phyloP scores from a whole-genome alignment of 2,113 vertebrate species.

The Sturnira hondurensis region DNA sequence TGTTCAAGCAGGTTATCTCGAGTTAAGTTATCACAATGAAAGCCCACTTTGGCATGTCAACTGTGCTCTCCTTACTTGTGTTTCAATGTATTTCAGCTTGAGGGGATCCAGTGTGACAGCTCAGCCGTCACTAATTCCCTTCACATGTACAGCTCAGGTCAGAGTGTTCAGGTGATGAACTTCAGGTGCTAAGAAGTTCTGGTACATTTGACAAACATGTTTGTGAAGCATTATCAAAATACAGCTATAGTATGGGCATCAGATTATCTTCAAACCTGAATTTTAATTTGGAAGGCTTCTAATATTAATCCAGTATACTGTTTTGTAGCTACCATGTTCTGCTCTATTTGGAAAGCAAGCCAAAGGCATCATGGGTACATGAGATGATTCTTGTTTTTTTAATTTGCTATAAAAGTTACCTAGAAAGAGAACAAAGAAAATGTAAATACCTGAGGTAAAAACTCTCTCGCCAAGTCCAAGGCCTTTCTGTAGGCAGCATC shows the following conservation, averaged over 20 bases:
- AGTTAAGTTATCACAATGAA: background rate
- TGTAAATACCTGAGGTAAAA: constrained; percentile 91
- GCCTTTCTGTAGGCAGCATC: constrained; percentile 94
- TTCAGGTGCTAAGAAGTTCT: background rate
- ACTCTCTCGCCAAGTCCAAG: constrained; percentile 91
- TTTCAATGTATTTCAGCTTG: too few species aligned
- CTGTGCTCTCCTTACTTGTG: background rate
- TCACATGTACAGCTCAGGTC: fast-evolving
- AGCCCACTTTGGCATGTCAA: fast-evolving
- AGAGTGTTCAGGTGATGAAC: background rate
- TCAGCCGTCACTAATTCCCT: background rate
- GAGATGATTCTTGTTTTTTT: background rate
- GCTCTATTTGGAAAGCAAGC: background rate
- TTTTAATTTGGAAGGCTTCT: background rate
- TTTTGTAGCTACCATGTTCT: background rate
- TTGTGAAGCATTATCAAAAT: fast-evolving
- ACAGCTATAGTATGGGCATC: background rate
- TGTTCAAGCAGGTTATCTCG: background rate
- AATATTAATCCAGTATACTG: background rate
- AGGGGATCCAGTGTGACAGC: background rate
- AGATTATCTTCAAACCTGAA: background rate
- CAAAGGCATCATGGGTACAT: fast-evolving
- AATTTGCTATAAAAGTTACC: background rate
- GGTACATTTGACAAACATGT: background rate
- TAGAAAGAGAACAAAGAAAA: background rate